Conservation (phyloP, 2,797 vertebrate genomes). For the Semotilus atromaculatus region DNA sequence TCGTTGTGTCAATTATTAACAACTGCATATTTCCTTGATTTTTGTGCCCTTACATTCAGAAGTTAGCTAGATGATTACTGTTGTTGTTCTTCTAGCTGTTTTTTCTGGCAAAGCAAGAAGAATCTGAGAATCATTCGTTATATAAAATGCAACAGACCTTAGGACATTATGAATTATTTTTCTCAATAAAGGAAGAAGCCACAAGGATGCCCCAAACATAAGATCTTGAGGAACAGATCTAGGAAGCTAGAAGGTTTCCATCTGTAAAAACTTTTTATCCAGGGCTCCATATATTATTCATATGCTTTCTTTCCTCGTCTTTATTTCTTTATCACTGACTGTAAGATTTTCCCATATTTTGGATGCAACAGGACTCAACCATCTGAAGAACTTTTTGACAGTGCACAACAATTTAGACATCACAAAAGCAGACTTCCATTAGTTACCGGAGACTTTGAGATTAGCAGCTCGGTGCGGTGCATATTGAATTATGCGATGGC, state of each 20-base stretch:
- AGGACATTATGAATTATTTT: slow-evolving; percentile 19
- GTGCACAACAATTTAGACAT: slow-evolving; percentile 45
- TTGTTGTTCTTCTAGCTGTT: not conserved
- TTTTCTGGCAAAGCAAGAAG: not conserved
- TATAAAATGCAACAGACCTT: slow-evolving; percentile 6
- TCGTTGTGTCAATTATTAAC: not conserved
- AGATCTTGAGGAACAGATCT: slow-evolving; percentile 1
- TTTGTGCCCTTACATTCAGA: not conserved
- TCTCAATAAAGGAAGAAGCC: slow-evolving; percentile 18
- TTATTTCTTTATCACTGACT: slow-evolving; percentile 13
- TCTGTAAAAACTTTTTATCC: not conserved
- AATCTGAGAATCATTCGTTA: not conserved
- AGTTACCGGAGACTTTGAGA: slow-evolving; percentile 56
- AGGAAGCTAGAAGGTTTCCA: not conserved
- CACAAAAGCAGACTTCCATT: slow-evolving; percentile 56
- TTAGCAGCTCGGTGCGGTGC: slow-evolving; percentile 53
- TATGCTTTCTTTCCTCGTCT: slow-evolving; percentile 18
- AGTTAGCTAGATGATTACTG: not conserved
- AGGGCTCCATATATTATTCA: slow-evolving; percentile 26
- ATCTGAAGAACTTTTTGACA: slow-evolving; percentile 37
- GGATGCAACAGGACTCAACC: slow-evolving; percentile 40
- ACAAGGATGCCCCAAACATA: slow-evolving; percentile 1
- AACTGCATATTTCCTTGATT: not conserved
- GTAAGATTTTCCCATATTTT: slow-evolving; percentile 12
- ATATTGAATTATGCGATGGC: slow-evolving; percentile 60